phyloP scores from a whole-genome alignment of 1,140 invertebrate genomes.

The Lasioglossum baleicum region DNA sequence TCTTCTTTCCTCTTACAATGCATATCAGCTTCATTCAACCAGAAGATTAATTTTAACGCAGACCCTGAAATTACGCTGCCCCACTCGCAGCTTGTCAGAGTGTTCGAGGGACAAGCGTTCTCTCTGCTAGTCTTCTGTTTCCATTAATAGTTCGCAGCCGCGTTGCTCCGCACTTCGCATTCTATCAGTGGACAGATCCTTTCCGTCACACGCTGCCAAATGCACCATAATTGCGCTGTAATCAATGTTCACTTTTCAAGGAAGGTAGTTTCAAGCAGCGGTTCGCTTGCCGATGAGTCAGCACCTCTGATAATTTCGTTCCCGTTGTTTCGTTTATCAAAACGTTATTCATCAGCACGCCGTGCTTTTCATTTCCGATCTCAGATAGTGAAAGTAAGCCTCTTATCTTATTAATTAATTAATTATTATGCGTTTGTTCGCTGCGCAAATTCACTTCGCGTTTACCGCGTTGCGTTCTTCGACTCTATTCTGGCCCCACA shows the following conservation, averaged over 20 bases:
- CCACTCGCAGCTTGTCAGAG: slow-evolving; percentile 28
- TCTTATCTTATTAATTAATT: too few species aligned
- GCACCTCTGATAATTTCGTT: neutral
- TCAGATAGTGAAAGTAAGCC: too few species aligned
- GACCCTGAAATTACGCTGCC: slow-evolving; percentile 50
- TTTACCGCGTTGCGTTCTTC: too few species aligned
- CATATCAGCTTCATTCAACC: slow-evolving; percentile 31
- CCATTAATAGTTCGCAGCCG: slow-evolving; percentile 54
- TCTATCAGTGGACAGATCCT: slow-evolving; percentile 23
- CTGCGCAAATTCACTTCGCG: too few species aligned
- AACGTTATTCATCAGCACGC: too few species aligned
- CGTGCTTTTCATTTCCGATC: too few species aligned
- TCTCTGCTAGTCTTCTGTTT: slow-evolving; percentile 36
- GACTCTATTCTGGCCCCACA: too few species aligned
- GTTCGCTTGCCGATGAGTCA: neutral
- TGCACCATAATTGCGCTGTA: slow-evolving; percentile 1
- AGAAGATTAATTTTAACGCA: slow-evolving; percentile 51
- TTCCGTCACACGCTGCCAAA: slow-evolving; percentile 16
- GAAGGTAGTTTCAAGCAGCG: neutral
- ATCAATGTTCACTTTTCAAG: neutral
- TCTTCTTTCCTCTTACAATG: neutral
- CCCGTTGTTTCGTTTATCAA: too few species aligned
- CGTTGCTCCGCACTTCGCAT: slow-evolving; percentile 24
- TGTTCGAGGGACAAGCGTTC: slow-evolving; percentile 3
- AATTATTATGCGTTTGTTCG: too few species aligned